Evolutionary conservation across 2,113 vertebrate genomes (phyloP).

Genomic region (Peromyscus californicus): DNA sequence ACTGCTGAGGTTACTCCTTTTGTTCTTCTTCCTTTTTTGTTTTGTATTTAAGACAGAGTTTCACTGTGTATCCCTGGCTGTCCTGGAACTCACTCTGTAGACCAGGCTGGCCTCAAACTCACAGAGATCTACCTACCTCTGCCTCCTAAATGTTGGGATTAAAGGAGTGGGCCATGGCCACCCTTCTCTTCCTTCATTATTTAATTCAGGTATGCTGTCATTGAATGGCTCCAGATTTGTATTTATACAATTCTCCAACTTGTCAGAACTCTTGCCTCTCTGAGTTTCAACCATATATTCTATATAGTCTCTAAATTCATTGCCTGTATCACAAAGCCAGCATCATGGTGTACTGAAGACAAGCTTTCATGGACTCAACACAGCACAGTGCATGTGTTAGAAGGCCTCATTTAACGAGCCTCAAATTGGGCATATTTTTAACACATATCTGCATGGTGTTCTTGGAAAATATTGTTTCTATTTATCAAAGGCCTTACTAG

Average conservation of each 20-base stretch:
- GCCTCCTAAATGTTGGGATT: not conserved
- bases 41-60: not conserved
- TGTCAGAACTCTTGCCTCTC: constrained; percentile 52
- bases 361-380: not conserved
- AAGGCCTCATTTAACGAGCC: constrained; percentile 2
- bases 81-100: not conserved
- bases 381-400: not conserved
- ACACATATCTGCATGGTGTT: not conserved
- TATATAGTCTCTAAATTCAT: not conserved
- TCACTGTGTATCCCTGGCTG: not conserved
- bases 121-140: not conserved
- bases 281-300: constrained; percentile 16
- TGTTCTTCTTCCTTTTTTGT: not conserved
- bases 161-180: not conserved
- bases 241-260: constrained; percentile 7
- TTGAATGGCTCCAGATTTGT: not conserved
- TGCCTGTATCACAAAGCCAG: not conserved
- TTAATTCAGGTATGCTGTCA: constrained; percentile 1
- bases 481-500: not conserved
- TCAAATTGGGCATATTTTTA: not conserved
- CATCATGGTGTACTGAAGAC: not conserved
- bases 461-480: not conserved
- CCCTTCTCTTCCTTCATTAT: not conserved
- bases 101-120: not conserved
- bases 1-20: not conserved